phyloP scores from a whole-genome alignment of 2,113 vertebrate species.

The Pogonocichla stellata region DNA sequence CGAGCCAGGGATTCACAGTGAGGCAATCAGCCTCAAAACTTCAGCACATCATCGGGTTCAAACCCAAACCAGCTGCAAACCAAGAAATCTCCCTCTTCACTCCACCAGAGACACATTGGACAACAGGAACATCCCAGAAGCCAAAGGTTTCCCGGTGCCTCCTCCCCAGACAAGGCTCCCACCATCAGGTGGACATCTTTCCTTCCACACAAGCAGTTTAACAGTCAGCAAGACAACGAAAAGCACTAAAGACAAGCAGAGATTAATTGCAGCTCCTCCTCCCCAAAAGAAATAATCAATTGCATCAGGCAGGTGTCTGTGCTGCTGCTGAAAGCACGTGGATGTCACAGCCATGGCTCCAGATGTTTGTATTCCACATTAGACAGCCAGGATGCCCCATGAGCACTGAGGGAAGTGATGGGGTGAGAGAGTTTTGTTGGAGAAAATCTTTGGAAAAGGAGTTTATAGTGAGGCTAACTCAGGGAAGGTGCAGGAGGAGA shows the following conservation, averaged over 20 bases:
- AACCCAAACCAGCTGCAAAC: not conserved
- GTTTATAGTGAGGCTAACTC: fast-evolving
- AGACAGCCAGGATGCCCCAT: not conserved
- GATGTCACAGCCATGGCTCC: not conserved
- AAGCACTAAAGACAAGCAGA: not conserved
- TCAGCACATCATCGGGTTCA: fast-evolving
- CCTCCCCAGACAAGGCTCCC: not conserved
- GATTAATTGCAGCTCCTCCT: constrained; percentile 2
- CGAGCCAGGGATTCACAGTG: not conserved
- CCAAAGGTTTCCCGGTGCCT: not conserved
- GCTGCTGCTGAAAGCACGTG: not conserved
- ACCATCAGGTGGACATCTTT: not conserved
- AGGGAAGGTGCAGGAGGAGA: not conserved
- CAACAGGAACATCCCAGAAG: not conserved
- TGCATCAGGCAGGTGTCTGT: not conserved
- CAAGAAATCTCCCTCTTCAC: not conserved
- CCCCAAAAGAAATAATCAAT: not conserved
- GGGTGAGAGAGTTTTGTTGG: not conserved
- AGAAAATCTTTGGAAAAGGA: not conserved
- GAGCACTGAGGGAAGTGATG: fast-evolving
- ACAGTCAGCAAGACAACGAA: not conserved
- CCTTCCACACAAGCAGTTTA: not conserved
- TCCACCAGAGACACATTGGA: not conserved
- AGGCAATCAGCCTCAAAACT: not conserved
- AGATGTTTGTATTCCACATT: fast-evolving